These are phyloP conservation scores for Ophiodon elongatus DNA, from an alignment of 2,113 vertebrate species.

Conservation along the genomic window DNA sequence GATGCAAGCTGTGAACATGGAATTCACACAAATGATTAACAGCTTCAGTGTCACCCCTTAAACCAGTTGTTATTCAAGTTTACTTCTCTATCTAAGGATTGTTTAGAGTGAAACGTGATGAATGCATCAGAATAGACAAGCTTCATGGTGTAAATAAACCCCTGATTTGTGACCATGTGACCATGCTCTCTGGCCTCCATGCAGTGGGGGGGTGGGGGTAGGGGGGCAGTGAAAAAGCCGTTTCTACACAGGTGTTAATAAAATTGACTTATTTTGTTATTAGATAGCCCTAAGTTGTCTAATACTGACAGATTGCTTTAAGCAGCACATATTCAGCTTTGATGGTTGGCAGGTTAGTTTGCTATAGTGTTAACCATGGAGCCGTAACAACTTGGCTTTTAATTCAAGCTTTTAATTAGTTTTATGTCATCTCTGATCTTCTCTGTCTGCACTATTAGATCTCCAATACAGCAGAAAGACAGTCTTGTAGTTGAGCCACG, in stretches of 20 bases:
- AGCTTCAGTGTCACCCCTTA: not conserved
- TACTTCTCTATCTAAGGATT: not conserved
- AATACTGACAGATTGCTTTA: not conserved
- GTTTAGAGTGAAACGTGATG: not conserved
- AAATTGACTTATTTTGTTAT: not conserved
- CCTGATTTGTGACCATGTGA: not conserved
- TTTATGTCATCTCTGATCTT: not conserved
- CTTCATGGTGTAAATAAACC: conserved; percentile 8
- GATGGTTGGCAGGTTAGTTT: not conserved
- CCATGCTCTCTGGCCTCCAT: not conserved
- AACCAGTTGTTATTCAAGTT: conserved; percentile 9
- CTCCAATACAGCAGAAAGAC: not conserved
- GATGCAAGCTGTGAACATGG: conserved; percentile 2
- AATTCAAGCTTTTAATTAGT: not conserved
- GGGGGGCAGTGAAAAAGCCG: not conserved
- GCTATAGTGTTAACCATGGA: not conserved
- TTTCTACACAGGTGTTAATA: not conserved
- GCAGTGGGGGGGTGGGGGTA: not conserved
- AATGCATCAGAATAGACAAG: conserved; percentile 1
- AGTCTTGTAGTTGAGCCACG: not conserved
- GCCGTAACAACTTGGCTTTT: not conserved
- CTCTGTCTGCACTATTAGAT: not conserved
- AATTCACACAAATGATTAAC: not conserved
- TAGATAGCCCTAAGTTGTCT: not conserved
- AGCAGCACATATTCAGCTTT: not conserved